A percentile compares a stretch with the other conserved stretches of the same genome.
Conservation (phyloP, 2,113 vertebrate genomes). For the Otus sunia region DNA sequence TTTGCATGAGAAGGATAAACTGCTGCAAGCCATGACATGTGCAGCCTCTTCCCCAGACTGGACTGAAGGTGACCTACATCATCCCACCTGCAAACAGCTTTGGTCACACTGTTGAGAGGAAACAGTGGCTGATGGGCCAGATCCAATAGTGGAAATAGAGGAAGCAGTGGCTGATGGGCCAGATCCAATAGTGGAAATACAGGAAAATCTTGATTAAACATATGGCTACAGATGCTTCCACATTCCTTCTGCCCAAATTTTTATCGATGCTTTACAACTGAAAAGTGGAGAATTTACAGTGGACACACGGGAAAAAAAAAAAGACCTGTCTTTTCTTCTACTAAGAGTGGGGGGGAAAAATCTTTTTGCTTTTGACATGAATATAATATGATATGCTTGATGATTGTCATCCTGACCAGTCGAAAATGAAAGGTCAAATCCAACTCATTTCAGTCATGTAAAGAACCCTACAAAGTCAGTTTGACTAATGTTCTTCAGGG, state of each 20-base stretch:
- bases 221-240: neutral
- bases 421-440: constrained; percentile 61
- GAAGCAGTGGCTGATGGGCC: neutral
- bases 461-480: constrained; percentile 23
- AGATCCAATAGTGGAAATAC: neutral
- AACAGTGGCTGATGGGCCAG: neutral
- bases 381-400: constrained; percentile 51
- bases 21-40: neutral
- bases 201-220: neutral
- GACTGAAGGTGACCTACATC: neutral
- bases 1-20: neutral
- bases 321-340: neutral
- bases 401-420: constrained; percentile 44
- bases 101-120: neutral
- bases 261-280: neutral
- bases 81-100: neutral
- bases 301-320: neutral
- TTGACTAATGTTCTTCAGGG: constrained; percentile 51
- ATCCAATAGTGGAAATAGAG: neutral
- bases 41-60: neutral
- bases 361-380: constrained; percentile 47
- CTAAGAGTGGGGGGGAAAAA: neutral
- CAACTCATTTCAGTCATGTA: constrained; percentile 38
- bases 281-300: constrained; percentile 13
- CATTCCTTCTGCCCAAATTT: neutral